These are phyloP conservation scores for Penaeus japonicus DNA, from an alignment of 1,140 invertebrate species.

Conservation along the genomic window DNA sequence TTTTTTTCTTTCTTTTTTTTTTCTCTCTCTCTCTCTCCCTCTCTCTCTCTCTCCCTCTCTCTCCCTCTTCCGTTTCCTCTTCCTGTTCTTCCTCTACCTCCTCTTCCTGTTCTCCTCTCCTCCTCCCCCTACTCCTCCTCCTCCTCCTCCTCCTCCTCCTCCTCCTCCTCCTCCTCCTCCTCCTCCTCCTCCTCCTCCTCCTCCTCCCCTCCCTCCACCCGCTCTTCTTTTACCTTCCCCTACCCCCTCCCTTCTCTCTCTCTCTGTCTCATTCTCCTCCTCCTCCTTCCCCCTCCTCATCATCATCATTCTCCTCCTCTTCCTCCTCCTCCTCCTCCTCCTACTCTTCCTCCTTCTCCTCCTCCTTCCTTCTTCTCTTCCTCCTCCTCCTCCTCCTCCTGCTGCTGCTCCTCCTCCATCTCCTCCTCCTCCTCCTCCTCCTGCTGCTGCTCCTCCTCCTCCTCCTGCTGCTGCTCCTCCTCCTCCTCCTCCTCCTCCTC, in stretches of 20 bases:
- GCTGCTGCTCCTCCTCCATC: neutral
- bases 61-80: neutral
- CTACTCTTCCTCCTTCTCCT: neutral
- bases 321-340: neutral
- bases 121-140: neutral
- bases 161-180: neutral
- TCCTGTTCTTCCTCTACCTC: neutral
- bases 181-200: neutral
- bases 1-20: too few relatives aligned
- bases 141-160: neutral
- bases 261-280: neutral
- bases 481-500: neutral
- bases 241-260: neutral
- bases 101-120: neutral
- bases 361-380: neutral
- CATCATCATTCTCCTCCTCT: neutral
- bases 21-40: neutral
- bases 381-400: neutral
- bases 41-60: neutral
- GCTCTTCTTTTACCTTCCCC: neutral
- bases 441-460: too few relatives aligned
- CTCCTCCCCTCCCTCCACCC: neutral
- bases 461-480: neutral
- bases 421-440: neutral
- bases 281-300: neutral